Conservation (phyloP, 2,888 invertebrate species). For the Leptogaster cylindrica region DNA sequence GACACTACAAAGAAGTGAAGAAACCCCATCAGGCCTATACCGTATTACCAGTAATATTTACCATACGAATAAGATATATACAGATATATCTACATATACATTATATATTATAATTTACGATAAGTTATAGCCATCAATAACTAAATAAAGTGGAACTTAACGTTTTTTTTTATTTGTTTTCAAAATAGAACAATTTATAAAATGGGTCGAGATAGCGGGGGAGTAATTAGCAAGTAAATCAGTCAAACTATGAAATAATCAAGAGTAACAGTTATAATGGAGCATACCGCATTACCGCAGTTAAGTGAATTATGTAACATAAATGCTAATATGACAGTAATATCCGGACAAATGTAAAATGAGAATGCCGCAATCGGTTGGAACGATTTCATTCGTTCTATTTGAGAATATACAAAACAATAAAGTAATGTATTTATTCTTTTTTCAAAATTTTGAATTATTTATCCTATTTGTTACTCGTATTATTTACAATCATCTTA, state of each 20-base stretch:
- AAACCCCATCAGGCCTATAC: conserved; percentile 40
- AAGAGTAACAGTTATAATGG: neutral
- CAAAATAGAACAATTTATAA: conserved; percentile 31
- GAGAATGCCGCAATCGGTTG: neutral
- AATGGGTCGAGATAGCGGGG: neutral
- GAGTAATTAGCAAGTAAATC: neutral
- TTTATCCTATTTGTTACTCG: conserved; percentile 35
- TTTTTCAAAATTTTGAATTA: conserved; percentile 30
- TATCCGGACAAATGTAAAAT: too few relatives aligned
- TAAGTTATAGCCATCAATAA: conserved; percentile 32
- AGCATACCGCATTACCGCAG: too few relatives aligned
- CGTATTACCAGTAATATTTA: conserved; percentile 23
- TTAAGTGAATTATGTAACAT: conserved; percentile 19
- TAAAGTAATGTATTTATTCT: conserved; percentile 21
- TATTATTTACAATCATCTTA: conserved; percentile 31
- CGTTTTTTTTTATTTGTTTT: too few relatives aligned
- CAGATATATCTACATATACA: conserved; percentile 17
- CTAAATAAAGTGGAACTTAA: conserved; percentile 31
- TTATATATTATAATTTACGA: conserved; percentile 32
- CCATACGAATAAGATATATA: conserved; percentile 24
- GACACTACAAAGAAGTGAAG: conserved; percentile 31
- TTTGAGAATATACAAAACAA: conserved; percentile 23
- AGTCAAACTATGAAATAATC: neutral
- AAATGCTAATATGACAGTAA: too few relatives aligned
- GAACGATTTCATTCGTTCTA: conserved; percentile 15